Evolutionary conservation across 2,797 vertebrate species (phyloP).

Genomic region (Lophius americanus): DNA sequence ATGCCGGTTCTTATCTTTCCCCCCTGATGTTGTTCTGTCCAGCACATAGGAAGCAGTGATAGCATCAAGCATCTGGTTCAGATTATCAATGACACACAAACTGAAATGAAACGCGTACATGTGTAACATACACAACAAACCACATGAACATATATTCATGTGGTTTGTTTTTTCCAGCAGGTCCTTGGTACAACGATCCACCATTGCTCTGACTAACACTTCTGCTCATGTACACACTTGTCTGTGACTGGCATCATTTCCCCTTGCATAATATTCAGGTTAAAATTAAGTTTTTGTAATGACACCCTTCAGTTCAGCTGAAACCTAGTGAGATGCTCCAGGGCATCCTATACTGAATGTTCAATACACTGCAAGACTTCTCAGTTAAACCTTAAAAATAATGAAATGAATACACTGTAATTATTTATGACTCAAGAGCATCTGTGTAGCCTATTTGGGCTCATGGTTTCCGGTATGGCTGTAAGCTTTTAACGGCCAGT

Average conservation of each 20-base stretch:
- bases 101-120: neutral
- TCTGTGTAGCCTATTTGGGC: neutral
- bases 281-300: conserved; percentile 19
- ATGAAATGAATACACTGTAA: neutral
- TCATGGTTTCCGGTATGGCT: neutral
- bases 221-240: neutral
- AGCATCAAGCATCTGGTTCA: conserved; percentile 63
- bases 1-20: conserved; percentile 60
- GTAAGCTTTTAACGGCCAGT: neutral
- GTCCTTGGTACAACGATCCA: neutral
- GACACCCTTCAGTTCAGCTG: neutral
- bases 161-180: no score
- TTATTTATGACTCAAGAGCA: neutral
- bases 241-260: conserved; percentile 20
- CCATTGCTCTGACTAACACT: conserved; percentile 8
- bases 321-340: neutral
- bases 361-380: neutral
- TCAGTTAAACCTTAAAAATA: neutral
- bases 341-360: neutral
- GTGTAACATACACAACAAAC: neutral
- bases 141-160: neutral
- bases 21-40: conserved; percentile 44
- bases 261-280: conserved; percentile 28
- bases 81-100: conserved; percentile 30
- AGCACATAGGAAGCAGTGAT: conserved; percentile 67